Base-by-base conservation (phyloP, 2,113 vertebrate species). In the Chionomys nivalis region DNA sequence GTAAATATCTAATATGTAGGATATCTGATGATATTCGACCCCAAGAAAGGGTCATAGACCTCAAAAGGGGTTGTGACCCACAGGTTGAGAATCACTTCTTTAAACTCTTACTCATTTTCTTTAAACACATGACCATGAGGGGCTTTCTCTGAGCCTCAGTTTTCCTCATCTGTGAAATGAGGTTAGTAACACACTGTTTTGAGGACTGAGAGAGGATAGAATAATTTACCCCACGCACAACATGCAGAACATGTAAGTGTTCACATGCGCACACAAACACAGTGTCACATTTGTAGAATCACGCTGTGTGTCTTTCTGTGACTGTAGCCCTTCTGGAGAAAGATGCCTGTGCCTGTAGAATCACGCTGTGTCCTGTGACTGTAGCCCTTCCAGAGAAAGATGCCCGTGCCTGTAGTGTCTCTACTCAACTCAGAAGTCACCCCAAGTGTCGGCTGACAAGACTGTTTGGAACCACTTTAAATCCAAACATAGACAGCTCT, bases 121-220 rank as follows among this genome's bases (percentile, higher is more conserved):
- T 72, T 49, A 2, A 7, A 52, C 33, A 11, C 9, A 14, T 24
- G 33, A 52, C 55, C 26, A 23, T 11, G 17, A 39, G 61, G 78
- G 42, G 42, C 1, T 91, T 12, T 68, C n/a, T 86, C 19, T 24
- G 36, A 95, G 85, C 26, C 44, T 91, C 86, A 36, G 39, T 52
- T 89, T 91, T 72, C n/a, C 33, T 52, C 33, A 31, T 90, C 94
- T 75, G 55, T 93, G 85, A 89, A 87, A 58, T 91, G 77, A 52
- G 24, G 10, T 87, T 52, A 26, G 31, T 39, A 42, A 33, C 39
- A 81, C 0, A 7, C 4, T 52, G 55, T 21, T 66, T 61, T 28
- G 58, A 66, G 17, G 4, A 21, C 5, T 14, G 24, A 61, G 42
- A 58, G 44, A 76, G 10, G 21, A 26, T 36, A 47, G 28, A 12